Evolutionary conservation across 2,797 vertebrate genomes (phyloP).

Genomic region (Squalus acanthias): DNA sequence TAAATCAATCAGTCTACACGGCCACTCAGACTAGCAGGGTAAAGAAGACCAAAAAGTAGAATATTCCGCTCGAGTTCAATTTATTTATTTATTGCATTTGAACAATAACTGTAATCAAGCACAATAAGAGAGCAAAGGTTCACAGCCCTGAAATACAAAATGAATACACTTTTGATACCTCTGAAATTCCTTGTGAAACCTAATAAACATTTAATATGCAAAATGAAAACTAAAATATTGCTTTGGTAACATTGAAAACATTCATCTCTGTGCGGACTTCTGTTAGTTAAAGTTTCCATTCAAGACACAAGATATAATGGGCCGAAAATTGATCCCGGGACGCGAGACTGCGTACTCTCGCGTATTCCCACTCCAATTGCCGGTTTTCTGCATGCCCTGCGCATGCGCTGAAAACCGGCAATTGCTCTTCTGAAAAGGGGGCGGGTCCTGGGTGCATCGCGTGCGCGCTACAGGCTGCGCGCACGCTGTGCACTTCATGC

Average conservation of each 20-base stretch:
- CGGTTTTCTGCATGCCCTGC: too few relatives aligned
- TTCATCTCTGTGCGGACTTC: neutral
- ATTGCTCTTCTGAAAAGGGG: too few relatives aligned
- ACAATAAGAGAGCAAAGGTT: neutral
- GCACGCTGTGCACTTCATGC: too few relatives aligned
- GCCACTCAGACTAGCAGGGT: neutral
- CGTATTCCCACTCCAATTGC: too few relatives aligned
- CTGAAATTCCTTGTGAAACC: neutral
- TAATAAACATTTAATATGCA: neutral
- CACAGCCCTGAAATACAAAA: neutral
- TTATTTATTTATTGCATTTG: neutral
- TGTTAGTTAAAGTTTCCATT: conserved; percentile 7
- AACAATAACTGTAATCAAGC: neutral
- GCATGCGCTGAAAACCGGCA: too few relatives aligned
- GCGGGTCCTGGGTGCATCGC: too few relatives aligned
- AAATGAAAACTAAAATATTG: neutral
- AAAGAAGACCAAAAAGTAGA: neutral
- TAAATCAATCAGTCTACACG: neutral
- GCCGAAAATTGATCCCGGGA: too few relatives aligned
- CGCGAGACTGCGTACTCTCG: too few relatives aligned
- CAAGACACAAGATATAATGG: neutral
- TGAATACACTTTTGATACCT: neutral
- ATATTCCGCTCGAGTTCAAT: neutral
- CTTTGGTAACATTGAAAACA: neutral
- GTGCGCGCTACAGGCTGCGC: too few relatives aligned